Evolutionary conservation across 2,888 invertebrate species (phyloP), one percentile per base, ranked within the genome.

Genomic region (Chelonus formosanus): DNA sequence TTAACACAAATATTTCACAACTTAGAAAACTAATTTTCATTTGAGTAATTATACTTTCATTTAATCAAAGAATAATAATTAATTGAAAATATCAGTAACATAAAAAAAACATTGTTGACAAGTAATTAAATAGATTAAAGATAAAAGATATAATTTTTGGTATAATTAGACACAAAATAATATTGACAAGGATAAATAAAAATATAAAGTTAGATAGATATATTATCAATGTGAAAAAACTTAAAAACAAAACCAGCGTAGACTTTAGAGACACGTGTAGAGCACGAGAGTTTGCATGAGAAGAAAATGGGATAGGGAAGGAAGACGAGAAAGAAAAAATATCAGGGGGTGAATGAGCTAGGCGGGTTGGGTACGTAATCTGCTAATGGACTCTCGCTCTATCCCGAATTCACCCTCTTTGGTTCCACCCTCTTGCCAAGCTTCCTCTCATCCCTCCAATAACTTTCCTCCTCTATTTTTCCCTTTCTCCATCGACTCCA

Each of bases 281-380:
- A 52, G 52, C 34, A 52, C 52, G 52, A 52, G 48, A 31, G 45
- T 52, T 35, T 60, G 36, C n/a, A 44, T 36, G 36, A 47, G 45
- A 47, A 50, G 54, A 50, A 64, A 56, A 57, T 63, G 55, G n/a
- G 20, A 60, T 10, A 10, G 32, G 8, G 8, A 68, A 71, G 67
- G 45, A 31, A 31, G 54, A 47, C 34, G 55, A 10, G 55, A 50
- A 58, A 48, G 44, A 57, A 63, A 58, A 68, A 65, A 65, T 48
- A 52, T 31, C 50, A 59, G 77, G 75, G 75, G 78, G 75, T 76
- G 80, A 80, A 80, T 76, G 80, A 77, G 79, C 75, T 78, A 76
- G 77, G 76, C 76, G 78, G 77, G 76, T 71, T 78, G 78, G 80
- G 76, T 79, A 80, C 80, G 83, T 83, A 84, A 83, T 84, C 83